phyloP scores from a whole-genome alignment of 2,888 invertebrate genomes.

The Hypselothyrea guttata region DNA sequence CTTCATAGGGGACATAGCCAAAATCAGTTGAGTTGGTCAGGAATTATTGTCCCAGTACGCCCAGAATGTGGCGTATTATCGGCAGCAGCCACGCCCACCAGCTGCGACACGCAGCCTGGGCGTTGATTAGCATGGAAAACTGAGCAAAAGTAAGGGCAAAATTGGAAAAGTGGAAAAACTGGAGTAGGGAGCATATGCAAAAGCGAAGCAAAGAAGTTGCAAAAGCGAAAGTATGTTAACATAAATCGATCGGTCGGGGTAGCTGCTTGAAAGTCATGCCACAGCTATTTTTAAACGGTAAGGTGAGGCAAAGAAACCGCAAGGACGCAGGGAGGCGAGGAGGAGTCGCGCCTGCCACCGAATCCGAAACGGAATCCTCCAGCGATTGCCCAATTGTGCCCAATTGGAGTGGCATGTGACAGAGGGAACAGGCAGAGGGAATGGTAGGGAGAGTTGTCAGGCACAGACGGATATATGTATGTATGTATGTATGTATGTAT shows the following conservation, averaged over 20 bases:
- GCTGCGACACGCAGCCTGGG: conserved; percentile 44
- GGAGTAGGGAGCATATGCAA: conserved; percentile 50
- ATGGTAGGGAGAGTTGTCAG: conserved; percentile 8
- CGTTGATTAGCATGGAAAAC: conserved; percentile 35
- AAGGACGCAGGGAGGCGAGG: conserved; percentile 67
- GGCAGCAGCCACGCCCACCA: neutral
- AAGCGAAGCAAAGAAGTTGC: conserved; percentile 28
- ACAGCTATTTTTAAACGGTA: conserved; percentile 62
- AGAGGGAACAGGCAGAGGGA: neutral
- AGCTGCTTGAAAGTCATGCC: conserved; percentile 52
- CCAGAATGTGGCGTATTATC: conserved; percentile 3
- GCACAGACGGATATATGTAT: conserved; percentile 25
- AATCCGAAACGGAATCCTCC: conserved; percentile 13
- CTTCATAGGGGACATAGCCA: conserved; percentile 4
- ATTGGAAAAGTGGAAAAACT: too few species aligned
- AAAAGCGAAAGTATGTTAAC: conserved; percentile 73
- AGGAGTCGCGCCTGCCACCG: conserved; percentile 57
- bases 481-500: neutral
- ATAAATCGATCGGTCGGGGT: conserved; percentile 62
- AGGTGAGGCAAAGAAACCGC: conserved; percentile 43
- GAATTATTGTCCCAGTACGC: conserved; percentile 2
- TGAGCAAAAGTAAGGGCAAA: too few species aligned
- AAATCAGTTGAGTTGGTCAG: conserved; percentile 30
- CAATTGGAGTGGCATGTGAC: conserved; percentile 56
- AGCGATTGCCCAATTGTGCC: conserved; percentile 40